These are phyloP conservation scores for Aegithalos caudatus DNA, from an alignment of 2,113 vertebrate genomes.

Conservation along the genomic window DNA sequence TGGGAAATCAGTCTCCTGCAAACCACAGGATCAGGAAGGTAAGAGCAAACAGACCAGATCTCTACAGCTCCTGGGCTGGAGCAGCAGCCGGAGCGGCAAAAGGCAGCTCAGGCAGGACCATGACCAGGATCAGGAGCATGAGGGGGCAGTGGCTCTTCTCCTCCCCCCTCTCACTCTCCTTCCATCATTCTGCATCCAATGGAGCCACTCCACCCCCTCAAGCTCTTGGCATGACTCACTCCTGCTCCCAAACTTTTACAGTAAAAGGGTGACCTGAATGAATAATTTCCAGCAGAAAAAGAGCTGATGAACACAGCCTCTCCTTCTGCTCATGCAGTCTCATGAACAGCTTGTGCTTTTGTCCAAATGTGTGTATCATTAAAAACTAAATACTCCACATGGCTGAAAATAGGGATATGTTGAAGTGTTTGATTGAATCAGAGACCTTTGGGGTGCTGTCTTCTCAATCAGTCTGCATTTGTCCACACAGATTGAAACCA, in stretches of 20 bases:
- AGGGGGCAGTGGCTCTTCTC: neutral
- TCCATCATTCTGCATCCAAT: neutral
- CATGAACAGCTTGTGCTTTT: neutral
- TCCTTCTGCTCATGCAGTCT: neutral
- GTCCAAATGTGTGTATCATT: neutral
- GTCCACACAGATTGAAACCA: neutral
- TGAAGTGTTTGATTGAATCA: neutral
- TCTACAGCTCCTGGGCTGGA: rapidly evolving
- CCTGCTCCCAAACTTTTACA: neutral
- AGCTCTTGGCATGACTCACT: neutral
- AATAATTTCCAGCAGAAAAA: neutral
- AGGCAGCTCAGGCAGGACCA: neutral
- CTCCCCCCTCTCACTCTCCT: neutral
- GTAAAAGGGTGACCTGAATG: neutral
- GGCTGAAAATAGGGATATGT: neutral
- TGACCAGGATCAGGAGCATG: rapidly evolving
- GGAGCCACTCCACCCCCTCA: neutral
- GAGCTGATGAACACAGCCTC: neutral
- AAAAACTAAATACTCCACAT: neutral
- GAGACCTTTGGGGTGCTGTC: neutral
- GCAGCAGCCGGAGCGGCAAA: neutral
- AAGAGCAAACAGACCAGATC: too few species aligned
- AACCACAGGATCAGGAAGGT: too few species aligned
- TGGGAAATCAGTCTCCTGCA: rapidly evolving
- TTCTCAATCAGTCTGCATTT: neutral